phyloP scores from a whole-genome alignment of 1,140 invertebrate species.

The Pygmarrhopalites habei region DNA sequence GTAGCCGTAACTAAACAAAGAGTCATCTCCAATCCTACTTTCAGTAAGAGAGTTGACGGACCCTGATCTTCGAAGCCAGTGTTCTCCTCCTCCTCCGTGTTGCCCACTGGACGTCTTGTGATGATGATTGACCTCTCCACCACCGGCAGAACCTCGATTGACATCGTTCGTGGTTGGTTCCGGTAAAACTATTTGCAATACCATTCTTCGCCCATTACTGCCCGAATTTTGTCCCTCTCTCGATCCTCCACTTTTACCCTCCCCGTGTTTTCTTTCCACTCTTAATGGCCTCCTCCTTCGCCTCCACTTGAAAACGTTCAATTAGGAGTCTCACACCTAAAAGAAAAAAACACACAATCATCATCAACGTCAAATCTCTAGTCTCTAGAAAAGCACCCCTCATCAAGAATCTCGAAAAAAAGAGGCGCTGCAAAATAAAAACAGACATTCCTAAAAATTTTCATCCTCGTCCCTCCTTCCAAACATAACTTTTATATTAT shows the following conservation, averaged over 20 bases:
- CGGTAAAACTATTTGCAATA: constrained; percentile 40
- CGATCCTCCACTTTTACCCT: too few relatives aligned
- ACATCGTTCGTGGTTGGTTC: constrained; percentile 36
- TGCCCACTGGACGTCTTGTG: constrained; percentile 4
- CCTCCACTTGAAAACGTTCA: too few relatives aligned
- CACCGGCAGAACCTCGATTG: constrained; percentile 23
- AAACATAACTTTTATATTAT: too few relatives aligned
- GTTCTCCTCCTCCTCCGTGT: background rate
- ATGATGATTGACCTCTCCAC: background rate
- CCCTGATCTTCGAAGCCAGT: constrained; percentile 21
- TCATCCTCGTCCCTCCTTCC: too few relatives aligned
- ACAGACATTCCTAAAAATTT: too few relatives aligned
- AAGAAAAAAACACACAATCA: too few relatives aligned
- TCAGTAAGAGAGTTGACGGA: constrained; percentile 35
- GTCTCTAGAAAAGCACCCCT: too few relatives aligned
- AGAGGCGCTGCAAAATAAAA: too few relatives aligned
- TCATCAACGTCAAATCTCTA: too few relatives aligned
- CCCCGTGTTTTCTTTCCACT: background rate
- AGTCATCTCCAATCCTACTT: constrained; percentile 35
- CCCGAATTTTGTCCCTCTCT: background rate
- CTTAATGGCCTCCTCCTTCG: too few relatives aligned
- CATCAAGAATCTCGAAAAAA: too few relatives aligned
- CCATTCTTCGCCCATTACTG: constrained; percentile 36
- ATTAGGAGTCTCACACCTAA: too few relatives aligned
- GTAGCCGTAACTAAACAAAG: constrained; percentile 35